Conservation (phyloP, 2,888 invertebrate genomes). For the Arrhopalites spinosus region DNA sequence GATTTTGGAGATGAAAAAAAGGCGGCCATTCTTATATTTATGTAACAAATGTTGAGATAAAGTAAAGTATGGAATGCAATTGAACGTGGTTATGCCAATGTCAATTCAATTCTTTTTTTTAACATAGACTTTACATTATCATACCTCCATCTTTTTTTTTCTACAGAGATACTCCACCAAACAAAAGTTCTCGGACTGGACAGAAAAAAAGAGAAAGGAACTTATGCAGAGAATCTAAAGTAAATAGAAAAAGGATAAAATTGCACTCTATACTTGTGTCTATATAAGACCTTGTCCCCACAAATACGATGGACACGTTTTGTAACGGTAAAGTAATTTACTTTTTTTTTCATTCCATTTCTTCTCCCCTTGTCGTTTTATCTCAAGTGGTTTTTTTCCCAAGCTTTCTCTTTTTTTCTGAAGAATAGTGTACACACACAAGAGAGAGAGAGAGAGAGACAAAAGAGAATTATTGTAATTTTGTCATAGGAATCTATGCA, state of each 20-base stretch:
- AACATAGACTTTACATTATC: no score
- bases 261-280: no score
- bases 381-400: slow-evolving; percentile 8
- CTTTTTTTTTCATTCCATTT: slow-evolving; percentile 15
- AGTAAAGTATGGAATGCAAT: no score
- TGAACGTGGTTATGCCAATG: no score
- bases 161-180: background rate
- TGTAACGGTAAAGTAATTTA: slow-evolving; percentile 13
- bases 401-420: background rate
- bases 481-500: slow-evolving; percentile 15
- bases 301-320: background rate
- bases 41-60: no score
- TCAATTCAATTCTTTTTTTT: no score
- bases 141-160: no score
- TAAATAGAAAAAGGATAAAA: no score
- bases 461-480: slow-evolving; percentile 17
- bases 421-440: background rate
- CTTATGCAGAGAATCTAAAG: background rate
- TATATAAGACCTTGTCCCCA: no score
- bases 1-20: background rate
- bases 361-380: background rate
- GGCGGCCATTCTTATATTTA: no score
- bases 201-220: background rate
- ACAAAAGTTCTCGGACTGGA: background rate
- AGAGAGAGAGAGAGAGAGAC: slow-evolving; percentile 7